These are phyloP conservation scores for Notodonta ziczac DNA, from an alignment of 2,888 invertebrate species.

Conservation along the genomic window DNA sequence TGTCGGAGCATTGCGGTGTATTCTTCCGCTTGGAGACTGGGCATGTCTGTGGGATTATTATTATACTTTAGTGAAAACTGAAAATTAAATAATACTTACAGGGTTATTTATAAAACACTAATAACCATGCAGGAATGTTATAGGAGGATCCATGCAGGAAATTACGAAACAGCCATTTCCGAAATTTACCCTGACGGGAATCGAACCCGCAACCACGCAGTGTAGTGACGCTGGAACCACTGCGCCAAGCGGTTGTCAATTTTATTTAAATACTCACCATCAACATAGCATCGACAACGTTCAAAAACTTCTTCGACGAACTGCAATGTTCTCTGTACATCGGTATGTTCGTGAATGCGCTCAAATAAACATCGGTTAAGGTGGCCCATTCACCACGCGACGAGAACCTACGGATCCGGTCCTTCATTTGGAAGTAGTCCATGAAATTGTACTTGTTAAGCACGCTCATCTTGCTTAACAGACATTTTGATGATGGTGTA, in stretches of 20 bases:
- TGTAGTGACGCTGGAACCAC: too few species aligned
- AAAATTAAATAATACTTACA: too few species aligned
- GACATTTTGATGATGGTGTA: slow-evolving; percentile 57
- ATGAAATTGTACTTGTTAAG: slow-evolving; percentile 71
- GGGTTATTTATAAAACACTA: too few species aligned
- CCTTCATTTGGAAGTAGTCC: slow-evolving; percentile 73
- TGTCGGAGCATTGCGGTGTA: slow-evolving; percentile 52
- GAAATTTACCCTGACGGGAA: too few species aligned
- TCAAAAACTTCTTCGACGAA: slow-evolving; percentile 67
- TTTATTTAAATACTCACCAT: slow-evolving; percentile 52
- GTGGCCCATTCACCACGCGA: slow-evolving; percentile 46
- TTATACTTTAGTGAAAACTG: too few species aligned
- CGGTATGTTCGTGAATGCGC: slow-evolving; percentile 52
- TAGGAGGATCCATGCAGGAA: too few species aligned
- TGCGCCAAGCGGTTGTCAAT: too few species aligned
- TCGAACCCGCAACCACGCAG: too few species aligned
- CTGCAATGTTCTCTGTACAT: slow-evolving; percentile 64
- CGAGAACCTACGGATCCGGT: slow-evolving; percentile 55
- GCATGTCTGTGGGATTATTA: slow-evolving; percentile 59
- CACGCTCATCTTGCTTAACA: slow-evolving; percentile 66
- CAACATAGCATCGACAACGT: slow-evolving; percentile 70
- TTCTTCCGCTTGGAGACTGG: slow-evolving; percentile 56
- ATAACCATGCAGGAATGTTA: too few species aligned
- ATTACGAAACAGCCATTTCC: too few species aligned
- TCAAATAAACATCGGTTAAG: slow-evolving; percentile 46